Base-by-base conservation (phyloP, 2,888 invertebrate genomes). In the Eledone cirrhosa region DNA sequence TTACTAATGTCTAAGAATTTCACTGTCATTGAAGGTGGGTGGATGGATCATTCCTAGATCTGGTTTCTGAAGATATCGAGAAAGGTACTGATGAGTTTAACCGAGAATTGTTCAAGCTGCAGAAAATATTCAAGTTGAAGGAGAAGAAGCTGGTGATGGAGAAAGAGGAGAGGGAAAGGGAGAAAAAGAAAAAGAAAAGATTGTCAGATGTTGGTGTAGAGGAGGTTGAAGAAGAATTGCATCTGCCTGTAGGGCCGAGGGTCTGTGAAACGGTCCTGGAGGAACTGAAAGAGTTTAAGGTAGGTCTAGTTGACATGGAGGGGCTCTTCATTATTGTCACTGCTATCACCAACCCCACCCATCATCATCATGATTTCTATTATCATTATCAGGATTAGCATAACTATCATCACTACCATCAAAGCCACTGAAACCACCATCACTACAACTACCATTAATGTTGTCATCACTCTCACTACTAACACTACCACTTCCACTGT, bases 31-130 rank as follows among this genome's bases (percentile, higher is more conserved):
- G 41, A 77, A 91, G 96, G 14, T 98, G 97, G 96, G 94, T 96
- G 93, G 96, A 97, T 90, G 98, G 98, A 0, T 94, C 95, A 1
- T 98, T 98, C 90, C 94, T 96, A 89, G 95, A 95, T 88, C 92
- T 97, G 82, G 94, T 95, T 86, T 94, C 94, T 8, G 92, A 93
- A 79, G 92, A 93, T 84, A 95, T 97, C 78, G 97, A 97, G 90
- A 92, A 92, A 79, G 94, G 94, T 82, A 94, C 96, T 1, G 96
- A 95, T 77, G 94, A 94, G 85, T 95, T 89, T 84, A 87, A 81
- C 84, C 94, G 95, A 84, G 95, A 96, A 84, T 94, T 97, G 84
- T 92, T 94, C 81, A 95, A 94, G 90, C 93, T 94, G 19, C 94
- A 95, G 83, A 97, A 97, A 90, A 92, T 93, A 67, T 91, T 90